Percentiles rank a stretch among this genome's conserved stretches.
Conservation (phyloP, 1,140 invertebrate species). For the Drosophila varians region DNA sequence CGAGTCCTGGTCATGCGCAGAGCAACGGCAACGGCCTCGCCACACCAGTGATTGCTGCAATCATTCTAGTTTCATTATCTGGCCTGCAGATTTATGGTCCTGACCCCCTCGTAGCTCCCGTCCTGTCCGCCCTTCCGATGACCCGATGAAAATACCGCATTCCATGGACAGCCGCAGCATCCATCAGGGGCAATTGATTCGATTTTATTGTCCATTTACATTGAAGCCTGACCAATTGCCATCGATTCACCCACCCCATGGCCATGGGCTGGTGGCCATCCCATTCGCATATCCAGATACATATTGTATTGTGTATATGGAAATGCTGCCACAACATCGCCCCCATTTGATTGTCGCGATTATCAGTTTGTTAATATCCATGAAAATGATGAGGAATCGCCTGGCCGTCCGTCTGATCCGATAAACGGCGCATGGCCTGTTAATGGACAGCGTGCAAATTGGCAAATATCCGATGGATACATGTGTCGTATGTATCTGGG, state of each 20-base stretch:
- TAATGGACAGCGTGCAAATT: slow-evolving; percentile 79
- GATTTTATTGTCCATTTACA: slow-evolving; percentile 32
- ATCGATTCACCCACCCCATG: not conserved
- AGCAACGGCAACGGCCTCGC: slow-evolving; percentile 18
- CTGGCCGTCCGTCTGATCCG: slow-evolving; percentile 11
- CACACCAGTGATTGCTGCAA: slow-evolving; percentile 83
- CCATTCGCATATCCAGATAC: not conserved
- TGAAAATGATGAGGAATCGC: slow-evolving; percentile 67
- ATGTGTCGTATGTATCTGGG: too few species aligned
- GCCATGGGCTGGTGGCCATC: too few species aligned
- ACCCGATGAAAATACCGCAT: slow-evolving; percentile 33
- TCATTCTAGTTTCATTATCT: slow-evolving; percentile 84
- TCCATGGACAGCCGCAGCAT: slow-evolving; percentile 32
- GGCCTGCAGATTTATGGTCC: slow-evolving; percentile 69
- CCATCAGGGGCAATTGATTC: slow-evolving; percentile 52
- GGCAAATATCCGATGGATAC: slow-evolving; percentile 49
- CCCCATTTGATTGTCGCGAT: slow-evolving; percentile 62
- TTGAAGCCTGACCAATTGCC: slow-evolving; percentile 48
- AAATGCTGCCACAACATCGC: slow-evolving; percentile 50
- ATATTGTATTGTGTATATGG: slow-evolving; percentile 34
- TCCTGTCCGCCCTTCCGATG: not conserved
- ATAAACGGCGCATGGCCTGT: slow-evolving; percentile 59
- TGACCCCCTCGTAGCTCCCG: slow-evolving; percentile 2
- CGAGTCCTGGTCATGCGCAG: slow-evolving; percentile 43
- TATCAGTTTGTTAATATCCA: slow-evolving; percentile 78